A percentile compares a stretch with the other conserved stretches of the same genome.
These are phyloP conservation scores for Pocillopora damicornis DNA, from an alignment of 64 coral and sea anemone species.

Conservation along the genomic window DNA sequence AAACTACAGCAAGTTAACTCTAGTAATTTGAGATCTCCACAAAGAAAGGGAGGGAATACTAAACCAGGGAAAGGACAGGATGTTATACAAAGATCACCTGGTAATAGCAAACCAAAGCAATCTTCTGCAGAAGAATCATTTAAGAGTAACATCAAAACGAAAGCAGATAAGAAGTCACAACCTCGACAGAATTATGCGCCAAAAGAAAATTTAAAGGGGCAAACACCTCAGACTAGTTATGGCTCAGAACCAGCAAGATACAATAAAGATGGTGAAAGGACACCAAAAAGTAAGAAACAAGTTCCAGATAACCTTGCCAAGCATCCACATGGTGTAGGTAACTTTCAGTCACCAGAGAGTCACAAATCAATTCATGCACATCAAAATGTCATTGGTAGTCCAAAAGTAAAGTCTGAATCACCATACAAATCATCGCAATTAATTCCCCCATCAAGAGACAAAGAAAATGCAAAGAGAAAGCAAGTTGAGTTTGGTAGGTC, in stretches of 20 bases:
- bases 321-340: not conserved
- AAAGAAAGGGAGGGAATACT: not conserved
- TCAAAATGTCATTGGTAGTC: constrained; percentile 5
- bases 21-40: constrained; percentile 1
- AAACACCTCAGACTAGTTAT: not conserved
- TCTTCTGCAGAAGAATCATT: not conserved
- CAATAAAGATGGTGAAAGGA: not conserved
- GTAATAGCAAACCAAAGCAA: not conserved
- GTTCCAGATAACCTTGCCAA: not conserved
- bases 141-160: not conserved
- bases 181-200: not conserved
- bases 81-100: constrained; percentile 3
- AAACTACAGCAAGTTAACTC: constrained; percentile 10
- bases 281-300: not conserved
- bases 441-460: constrained; percentile 29
- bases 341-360: not conserved
- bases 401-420: not conserved
- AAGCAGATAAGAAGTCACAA: constrained; percentile 16
- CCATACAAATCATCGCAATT: not conserved
- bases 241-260: not conserved
- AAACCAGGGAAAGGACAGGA: not conserved
- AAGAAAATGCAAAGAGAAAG: constrained; percentile 2
- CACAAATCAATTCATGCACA: not conserved
- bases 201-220: not conserved
- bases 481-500: not conserved